Evolutionary conservation across 2,888 invertebrate genomes (phyloP).

Genomic region (Drosophila pegasa): DNA sequence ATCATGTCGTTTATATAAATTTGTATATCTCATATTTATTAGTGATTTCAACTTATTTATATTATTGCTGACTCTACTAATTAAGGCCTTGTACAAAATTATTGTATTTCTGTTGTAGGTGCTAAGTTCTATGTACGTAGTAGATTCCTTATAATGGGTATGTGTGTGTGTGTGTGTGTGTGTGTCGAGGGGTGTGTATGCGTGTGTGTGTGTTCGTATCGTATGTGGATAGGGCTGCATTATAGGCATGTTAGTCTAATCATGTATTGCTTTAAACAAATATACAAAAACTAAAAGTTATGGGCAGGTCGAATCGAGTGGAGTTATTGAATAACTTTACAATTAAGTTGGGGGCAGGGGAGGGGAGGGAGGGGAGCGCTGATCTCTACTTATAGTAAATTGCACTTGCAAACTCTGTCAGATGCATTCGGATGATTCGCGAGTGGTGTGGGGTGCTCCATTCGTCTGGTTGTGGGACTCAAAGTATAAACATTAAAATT

Average conservation of each 20-base stretch:
- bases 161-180: slow-evolving; percentile 15
- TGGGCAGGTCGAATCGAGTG: slow-evolving; percentile 18
- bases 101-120: slow-evolving; percentile 71
- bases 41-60: slow-evolving; percentile 76
- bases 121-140: slow-evolving; percentile 74
- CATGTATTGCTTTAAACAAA: slow-evolving; percentile 54
- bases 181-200: slow-evolving; percentile 24
- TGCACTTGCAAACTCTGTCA: slow-evolving; percentile 59
- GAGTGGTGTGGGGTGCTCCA: slow-evolving; percentile 39
- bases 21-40: slow-evolving; percentile 66
- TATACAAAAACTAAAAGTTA: slow-evolving; percentile 52
- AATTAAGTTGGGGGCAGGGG: slow-evolving; percentile 22
- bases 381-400: slow-evolving; percentile 53
- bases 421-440: slow-evolving; percentile 57
- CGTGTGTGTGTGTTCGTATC: slow-evolving; percentile 28
- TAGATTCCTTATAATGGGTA: slow-evolving; percentile 27
- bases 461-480: slow-evolving; percentile 19
- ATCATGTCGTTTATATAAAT: slow-evolving; percentile 38
- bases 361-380: background rate
- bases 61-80: slow-evolving; percentile 81
- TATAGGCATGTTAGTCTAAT: slow-evolving; percentile 58
- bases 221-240: slow-evolving; percentile 26
- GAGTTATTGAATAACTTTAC: slow-evolving; percentile 47
- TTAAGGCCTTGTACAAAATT: slow-evolving; percentile 80
- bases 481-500: slow-evolving; percentile 68